Evolutionary conservation across 2,113 vertebrate species (phyloP).

Genomic region (Donacobius atricapilla): DNA sequence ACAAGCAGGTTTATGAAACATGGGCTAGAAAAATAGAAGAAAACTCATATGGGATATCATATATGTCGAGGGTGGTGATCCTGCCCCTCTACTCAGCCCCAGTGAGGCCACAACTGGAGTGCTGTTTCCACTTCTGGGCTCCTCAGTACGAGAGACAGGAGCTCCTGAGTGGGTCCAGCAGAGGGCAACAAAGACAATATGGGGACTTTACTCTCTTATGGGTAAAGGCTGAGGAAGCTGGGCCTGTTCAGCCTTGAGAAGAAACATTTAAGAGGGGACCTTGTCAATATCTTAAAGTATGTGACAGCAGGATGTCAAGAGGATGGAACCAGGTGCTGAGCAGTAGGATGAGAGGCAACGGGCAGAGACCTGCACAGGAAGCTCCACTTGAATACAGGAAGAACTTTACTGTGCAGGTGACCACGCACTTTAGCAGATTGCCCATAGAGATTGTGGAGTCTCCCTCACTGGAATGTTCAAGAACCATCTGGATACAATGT

Average conservation of each 20-base stretch:
- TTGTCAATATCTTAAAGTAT: too few relatives aligned
- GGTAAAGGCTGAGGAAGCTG: background rate
- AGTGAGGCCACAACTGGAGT: background rate
- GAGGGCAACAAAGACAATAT: background rate
- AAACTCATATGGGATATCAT: background rate
- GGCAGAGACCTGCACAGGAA: background rate
- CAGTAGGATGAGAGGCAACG: accelerated
- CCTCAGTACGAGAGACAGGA: background rate
- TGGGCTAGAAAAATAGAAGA: background rate
- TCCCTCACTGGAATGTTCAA: too few relatives aligned
- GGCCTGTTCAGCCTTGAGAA: background rate
- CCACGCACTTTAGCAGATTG: background rate
- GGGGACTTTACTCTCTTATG: background rate
- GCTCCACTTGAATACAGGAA: background rate
- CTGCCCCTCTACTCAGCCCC: background rate
- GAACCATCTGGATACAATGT: background rate
- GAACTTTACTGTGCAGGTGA: background rate
- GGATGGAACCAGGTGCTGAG: background rate
- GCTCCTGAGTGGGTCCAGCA: background rate
- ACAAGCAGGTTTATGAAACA: background rate
- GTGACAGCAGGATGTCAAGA: background rate
- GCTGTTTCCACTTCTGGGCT: background rate
- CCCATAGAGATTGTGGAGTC: background rate
- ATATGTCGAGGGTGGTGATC: accelerated
- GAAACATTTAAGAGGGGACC: background rate